Evolutionary conservation across 2,888 invertebrate species (phyloP).

Genomic region (Tachina fera): DNA sequence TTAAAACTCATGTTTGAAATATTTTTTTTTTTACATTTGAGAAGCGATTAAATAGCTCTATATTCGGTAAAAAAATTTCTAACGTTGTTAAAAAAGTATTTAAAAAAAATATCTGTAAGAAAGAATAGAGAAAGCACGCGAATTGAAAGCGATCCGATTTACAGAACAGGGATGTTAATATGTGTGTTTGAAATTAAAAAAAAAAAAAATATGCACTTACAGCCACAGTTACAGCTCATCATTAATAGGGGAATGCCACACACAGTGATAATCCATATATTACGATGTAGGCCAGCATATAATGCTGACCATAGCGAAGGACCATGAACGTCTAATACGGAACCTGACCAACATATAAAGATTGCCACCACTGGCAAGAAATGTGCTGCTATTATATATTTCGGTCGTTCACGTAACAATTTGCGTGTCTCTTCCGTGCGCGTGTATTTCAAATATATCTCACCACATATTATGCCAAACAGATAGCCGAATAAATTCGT

Average conservation of each 20-base stretch:
- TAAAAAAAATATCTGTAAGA: too few relatives aligned
- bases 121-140: too few relatives aligned
- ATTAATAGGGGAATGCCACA: conserved; percentile 77
- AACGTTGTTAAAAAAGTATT: too few relatives aligned
- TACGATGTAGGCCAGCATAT: conserved; percentile 82
- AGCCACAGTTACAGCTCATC: conserved; percentile 79
- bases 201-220: conserved; percentile 75
- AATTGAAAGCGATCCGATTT: too few relatives aligned
- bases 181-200: too few relatives aligned
- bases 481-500: conserved; percentile 80
- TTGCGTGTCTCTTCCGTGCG: conserved; percentile 42
- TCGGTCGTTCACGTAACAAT: conserved; percentile 69
- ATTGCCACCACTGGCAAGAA: conserved; percentile 72
- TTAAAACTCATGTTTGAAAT: too few relatives aligned
- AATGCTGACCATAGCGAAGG: conserved; percentile 81
- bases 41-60: too few relatives aligned
- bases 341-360: conserved; percentile 76
- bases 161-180: too few relatives aligned
- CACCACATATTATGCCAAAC: conserved; percentile 77
- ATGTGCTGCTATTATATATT: conserved; percentile 71
- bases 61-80: too few relatives aligned
- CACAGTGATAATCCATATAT: conserved; percentile 80
- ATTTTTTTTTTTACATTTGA: too few relatives aligned
- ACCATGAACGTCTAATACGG: conserved; percentile 78
- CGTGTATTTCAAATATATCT: conserved; percentile 75